Conservation (phyloP, 2,888 invertebrate genomes). For the Lasioglossum calceatum region DNA sequence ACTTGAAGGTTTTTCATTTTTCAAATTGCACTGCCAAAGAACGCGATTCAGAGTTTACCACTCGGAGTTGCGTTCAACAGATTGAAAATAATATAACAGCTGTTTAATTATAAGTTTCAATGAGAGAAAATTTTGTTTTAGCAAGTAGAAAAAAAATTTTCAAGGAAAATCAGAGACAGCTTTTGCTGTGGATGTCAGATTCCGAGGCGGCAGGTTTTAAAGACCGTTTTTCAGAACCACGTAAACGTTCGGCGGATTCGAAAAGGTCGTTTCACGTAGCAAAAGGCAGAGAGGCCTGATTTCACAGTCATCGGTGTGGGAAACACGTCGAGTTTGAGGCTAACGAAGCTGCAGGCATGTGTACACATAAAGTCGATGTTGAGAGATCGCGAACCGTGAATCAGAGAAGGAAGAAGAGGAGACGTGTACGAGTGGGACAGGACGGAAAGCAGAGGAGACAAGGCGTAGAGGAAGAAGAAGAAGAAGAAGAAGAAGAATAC, state of each 20-base stretch:
- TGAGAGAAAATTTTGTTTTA: no score
- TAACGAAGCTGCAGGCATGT: constrained; percentile 72
- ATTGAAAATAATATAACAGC: no score
- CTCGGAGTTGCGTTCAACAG: no score
- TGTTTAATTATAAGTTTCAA: no score
- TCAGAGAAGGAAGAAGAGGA: constrained; percentile 42
- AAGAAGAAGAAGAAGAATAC: constrained; percentile 1
- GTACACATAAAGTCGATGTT: constrained; percentile 69
- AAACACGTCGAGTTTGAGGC: constrained; percentile 62
- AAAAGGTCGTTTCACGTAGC: constrained; percentile 37
- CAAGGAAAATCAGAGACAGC: neutral
- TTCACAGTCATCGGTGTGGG: constrained; percentile 66
- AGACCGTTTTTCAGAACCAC: neutral
- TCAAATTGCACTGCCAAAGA: no score
- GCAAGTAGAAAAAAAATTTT: no score
- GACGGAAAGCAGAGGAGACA: neutral
- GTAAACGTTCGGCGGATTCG: constrained; percentile 20
- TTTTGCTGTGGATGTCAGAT: neutral
- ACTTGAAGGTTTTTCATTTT: no score
- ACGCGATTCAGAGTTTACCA: no score
- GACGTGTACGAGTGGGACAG: constrained; percentile 6
- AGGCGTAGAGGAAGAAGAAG: constrained; percentile 17
- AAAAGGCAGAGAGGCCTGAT: constrained; percentile 49
- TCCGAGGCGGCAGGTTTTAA: neutral
- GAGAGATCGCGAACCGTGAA: constrained; percentile 69